phyloP scores from a whole-genome alignment of 2,113 vertebrate species.

The Dipodomys spectabilis region DNA sequence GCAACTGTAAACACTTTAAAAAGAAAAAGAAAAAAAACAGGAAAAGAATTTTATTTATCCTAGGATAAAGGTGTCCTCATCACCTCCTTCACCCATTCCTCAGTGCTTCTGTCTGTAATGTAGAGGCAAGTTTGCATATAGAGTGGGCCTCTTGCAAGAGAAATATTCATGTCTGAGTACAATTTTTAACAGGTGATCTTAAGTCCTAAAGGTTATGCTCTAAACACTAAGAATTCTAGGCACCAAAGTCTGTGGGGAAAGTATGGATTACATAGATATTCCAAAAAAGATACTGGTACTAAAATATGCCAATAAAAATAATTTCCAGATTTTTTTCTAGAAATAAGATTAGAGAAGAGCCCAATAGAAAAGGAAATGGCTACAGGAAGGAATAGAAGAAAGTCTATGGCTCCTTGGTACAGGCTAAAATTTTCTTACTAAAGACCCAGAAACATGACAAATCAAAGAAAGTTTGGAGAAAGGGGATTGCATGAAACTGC shows the following conservation, averaged over 20 bases:
- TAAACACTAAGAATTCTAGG: background rate
- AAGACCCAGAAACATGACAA: no score
- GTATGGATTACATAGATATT: background rate
- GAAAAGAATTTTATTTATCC: no score
- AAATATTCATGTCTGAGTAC: background rate
- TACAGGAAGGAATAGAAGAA: no score
- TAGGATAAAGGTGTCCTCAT: no score
- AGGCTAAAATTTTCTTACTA: no score
- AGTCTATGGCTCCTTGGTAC: no score
- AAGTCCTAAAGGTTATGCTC: background rate
- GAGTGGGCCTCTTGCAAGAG: background rate
- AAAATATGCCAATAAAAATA: background rate
- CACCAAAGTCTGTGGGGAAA: background rate
- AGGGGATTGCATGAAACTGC: no score
- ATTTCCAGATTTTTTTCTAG: conserved; percentile 14
- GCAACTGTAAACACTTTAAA: no score
- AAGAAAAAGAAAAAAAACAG: no score
- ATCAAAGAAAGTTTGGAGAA: no score
- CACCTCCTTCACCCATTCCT: no score
- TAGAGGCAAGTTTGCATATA: background rate
- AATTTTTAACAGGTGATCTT: background rate
- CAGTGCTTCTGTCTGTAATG: no score
- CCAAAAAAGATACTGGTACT: background rate
- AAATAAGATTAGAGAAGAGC: conserved; percentile 29
- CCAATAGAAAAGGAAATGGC: background rate